Percentiles rank a stretch among this genome's conserved stretches.
Conservation (phyloP, 2,113 vertebrate species). For the Bambusicola thoracicus region DNA sequence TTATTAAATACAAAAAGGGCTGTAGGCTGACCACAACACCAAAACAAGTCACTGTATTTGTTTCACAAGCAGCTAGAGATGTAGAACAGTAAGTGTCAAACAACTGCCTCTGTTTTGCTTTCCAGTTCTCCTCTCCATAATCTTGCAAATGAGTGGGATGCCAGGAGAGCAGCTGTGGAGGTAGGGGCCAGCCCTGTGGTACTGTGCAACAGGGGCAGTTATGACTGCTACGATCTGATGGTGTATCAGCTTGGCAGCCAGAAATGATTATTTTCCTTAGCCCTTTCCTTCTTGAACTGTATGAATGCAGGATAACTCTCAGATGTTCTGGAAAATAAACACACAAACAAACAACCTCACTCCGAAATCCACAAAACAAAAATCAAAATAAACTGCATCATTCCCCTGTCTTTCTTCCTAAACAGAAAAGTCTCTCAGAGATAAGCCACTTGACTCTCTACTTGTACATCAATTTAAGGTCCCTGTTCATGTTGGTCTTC, state of each 20-base stretch:
- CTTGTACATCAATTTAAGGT: conserved; percentile 27
- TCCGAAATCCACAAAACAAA: conserved; percentile 55
- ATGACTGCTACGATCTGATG: neutral
- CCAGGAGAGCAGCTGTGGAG: conserved; percentile 23
- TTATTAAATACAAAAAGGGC: conserved; percentile 62
- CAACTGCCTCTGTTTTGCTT: conserved; percentile 33
- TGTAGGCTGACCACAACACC: conserved; percentile 47
- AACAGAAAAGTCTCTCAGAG: conserved; percentile 11
- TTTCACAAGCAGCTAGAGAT: conserved; percentile 38
- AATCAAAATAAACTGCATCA: conserved; percentile 2
- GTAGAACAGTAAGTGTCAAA: neutral
- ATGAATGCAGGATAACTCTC: conserved; percentile 30
- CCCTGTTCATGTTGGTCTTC: conserved; percentile 69
- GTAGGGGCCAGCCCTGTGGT: conserved; percentile 23
- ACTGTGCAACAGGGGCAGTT: neutral
- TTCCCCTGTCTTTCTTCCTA: conserved; percentile 54
- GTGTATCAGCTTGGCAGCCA: neutral
- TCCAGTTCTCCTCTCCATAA: conserved; percentile 50
- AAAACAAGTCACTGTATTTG: conserved; percentile 4
- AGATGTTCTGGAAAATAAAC: conserved; percentile 61
- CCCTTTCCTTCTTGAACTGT: conserved; percentile 45
- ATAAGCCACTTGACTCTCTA: conserved; percentile 36
- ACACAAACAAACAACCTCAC: conserved; percentile 41
- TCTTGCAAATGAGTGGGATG: neutral
- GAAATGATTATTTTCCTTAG: conserved; percentile 9